phyloP scores from a whole-genome alignment of 2,888 invertebrate genomes.

The Achlya flavicornis region DNA sequence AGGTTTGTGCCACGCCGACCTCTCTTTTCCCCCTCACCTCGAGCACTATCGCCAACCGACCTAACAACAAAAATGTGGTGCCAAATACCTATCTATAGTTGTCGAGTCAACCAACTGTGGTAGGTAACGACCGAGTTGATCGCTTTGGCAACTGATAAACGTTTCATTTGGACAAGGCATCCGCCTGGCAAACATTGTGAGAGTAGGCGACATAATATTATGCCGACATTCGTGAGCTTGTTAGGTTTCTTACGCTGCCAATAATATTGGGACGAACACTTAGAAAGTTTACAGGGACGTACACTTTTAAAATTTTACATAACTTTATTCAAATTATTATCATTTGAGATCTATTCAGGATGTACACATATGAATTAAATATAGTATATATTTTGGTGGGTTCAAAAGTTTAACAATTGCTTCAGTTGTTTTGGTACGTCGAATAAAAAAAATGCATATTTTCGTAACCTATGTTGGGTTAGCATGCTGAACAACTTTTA shows the following conservation, averaged over 20 bases:
- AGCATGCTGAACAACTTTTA: no score
- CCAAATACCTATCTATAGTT: constrained; percentile 45
- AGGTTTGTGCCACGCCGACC: constrained; percentile 72
- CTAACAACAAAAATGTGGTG: constrained; percentile 53
- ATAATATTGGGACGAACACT: neutral
- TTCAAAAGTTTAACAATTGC: no score
- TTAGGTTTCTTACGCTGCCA: neutral
- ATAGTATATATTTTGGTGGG: no score
- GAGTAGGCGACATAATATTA: constrained; percentile 9
- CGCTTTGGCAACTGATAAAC: constrained; percentile 14
- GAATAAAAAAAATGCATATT: no score
- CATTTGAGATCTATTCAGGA: no score
- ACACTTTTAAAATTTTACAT: neutral
- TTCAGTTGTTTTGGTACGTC: no score
- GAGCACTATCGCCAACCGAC: constrained; percentile 53
- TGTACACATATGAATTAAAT: no score
- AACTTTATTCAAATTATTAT: neutral
- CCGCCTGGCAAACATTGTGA: constrained; percentile 10
- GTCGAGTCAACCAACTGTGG: constrained; percentile 12
- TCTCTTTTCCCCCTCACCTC: constrained; percentile 59
- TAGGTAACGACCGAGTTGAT: constrained; percentile 13
- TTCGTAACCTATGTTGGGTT: no score
- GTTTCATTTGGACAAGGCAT: constrained; percentile 13
- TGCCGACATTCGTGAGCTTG: constrained; percentile 5
- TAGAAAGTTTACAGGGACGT: neutral